Evolutionary conservation across 2,888 invertebrate genomes (phyloP), one percentile per base, ranked within the genome.

Genomic region (Steromphala cineraria): DNA sequence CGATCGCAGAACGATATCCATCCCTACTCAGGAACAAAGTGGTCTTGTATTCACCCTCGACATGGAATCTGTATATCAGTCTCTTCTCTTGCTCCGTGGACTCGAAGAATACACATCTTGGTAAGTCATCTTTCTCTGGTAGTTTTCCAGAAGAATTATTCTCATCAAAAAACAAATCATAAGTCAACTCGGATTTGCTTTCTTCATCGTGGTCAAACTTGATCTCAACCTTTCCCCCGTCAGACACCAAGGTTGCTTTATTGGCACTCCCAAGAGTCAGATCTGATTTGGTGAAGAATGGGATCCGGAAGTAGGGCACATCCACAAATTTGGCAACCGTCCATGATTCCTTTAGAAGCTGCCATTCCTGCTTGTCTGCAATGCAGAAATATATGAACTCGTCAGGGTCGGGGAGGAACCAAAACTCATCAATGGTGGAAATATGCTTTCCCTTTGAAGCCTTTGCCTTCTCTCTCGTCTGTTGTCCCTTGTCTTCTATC

Each of bases 401-500:
- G 17, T 82, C 82, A 0, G 86, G 86, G 15, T 87, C 82, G 0
- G 83, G 83, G 19, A 78, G 52, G 7, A 78, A 78, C 21, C 52
- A 78, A 28, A 53, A 67, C 52, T 78, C 78, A 24, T 78, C 56
- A 8, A 67, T 28, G 21, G n/a, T 10, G 2, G 24, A 5, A 17
- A 78, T 28, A 8, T 46, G 24, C 0, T 15, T 46, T 67, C 78
- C 78, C n/a, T 62, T 24, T 15, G 67, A 52, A 40, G 31, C 21
- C 53, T 31, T 17, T 4, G 19, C 24, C 52, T 67, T 78, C 15
- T 62, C 52, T 17, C 67, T 67, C 5, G 46, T 52, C 7, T 28
- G 40, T 67, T 67, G 3, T 8, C 87, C 87, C 78, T 86, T 83
- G 13, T 80, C 53, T 67, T 88, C 89, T 13, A 90, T 85, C 75